phyloP scores from a whole-genome alignment of 2,888 invertebrate species.

The Dicyrtoma fusca region DNA sequence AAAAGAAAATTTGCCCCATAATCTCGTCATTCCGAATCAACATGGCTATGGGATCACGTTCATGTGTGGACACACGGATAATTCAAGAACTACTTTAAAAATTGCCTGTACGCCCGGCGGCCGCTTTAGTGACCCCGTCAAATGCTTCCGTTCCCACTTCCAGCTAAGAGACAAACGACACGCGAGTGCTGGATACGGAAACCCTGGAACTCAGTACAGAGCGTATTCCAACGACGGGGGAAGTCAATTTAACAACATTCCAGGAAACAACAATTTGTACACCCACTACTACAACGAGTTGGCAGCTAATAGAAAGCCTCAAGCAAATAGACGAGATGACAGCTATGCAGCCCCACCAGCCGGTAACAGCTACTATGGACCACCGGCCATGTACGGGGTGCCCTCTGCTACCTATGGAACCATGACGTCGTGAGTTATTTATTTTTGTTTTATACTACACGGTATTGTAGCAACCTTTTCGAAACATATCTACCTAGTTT shows the following conservation, averaged over 20 bases:
- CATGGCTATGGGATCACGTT: slow-evolving; percentile 55
- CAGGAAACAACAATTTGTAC: slow-evolving; percentile 5
- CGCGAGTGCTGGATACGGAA: too few relatives aligned
- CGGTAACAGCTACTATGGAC: slow-evolving; percentile 1
- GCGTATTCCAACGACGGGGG: too few relatives aligned
- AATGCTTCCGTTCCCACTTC: slow-evolving; percentile 49
- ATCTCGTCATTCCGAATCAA: slow-evolving; percentile 51
- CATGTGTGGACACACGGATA: slow-evolving; percentile 41
- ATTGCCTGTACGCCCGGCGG: slow-evolving; percentile 51
- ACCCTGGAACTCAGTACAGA: too few relatives aligned
- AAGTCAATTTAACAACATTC: too few relatives aligned
- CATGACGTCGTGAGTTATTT: slow-evolving; percentile 35
- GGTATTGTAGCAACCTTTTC: not conserved
- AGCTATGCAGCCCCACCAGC: too few relatives aligned
- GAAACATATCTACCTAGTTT: not conserved
- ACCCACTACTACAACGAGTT: not conserved
- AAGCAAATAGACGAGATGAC: not conserved
- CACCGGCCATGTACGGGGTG: slow-evolving; percentile 10
- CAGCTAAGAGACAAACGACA: slow-evolving; percentile 42
- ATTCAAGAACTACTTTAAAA: slow-evolving; percentile 38
- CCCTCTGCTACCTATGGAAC: slow-evolving; percentile 17
- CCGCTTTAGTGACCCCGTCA: slow-evolving; percentile 46
- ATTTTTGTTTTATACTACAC: not conserved
- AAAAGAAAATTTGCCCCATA: slow-evolving; percentile 43
- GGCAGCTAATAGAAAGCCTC: not conserved